Conservation (phyloP, 1,140 invertebrate genomes). For the Cotesia vestalis region DNA sequence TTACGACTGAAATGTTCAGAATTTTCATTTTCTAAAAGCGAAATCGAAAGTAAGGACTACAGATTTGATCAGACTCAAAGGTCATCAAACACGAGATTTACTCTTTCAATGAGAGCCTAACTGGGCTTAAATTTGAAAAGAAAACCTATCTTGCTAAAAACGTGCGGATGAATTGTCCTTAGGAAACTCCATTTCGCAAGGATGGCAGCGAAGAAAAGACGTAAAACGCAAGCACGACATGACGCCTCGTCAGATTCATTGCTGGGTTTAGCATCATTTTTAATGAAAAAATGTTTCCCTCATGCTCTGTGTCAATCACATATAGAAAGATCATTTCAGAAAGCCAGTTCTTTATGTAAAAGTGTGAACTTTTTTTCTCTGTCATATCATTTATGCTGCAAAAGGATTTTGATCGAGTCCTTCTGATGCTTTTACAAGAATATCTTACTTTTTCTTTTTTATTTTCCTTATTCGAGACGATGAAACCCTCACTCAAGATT, state of each 20-base stretch:
- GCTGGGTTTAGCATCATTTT: conserved; percentile 47
- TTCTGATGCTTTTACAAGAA: background rate
- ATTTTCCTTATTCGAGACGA: background rate
- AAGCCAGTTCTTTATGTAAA: background rate
- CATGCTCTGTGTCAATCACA: background rate
- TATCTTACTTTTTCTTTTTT: background rate
- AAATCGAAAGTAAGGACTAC: no score
- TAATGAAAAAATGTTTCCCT: conserved; percentile 46
- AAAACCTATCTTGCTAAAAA: background rate
- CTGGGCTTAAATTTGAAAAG: background rate
- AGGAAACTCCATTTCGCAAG: conserved; percentile 47
- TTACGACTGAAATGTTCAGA: no score
- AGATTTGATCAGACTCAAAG: no score
- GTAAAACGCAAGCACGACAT: conserved; percentile 37
- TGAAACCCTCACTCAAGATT: conserved; percentile 10
- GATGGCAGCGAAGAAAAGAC: conserved; percentile 44
- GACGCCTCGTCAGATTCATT: conserved; percentile 30
- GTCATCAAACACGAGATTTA: no score
- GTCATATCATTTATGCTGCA: conserved; percentile 2
- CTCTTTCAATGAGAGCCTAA: no score
- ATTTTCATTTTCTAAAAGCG: no score
- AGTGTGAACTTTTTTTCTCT: background rate
- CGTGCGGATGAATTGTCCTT: conserved; percentile 22
- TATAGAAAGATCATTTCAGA: background rate
- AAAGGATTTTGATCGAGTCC: conserved; percentile 15